These are phyloP conservation scores for Heliconius ismenius DNA, from an alignment of 2,888 invertebrate genomes.

Conservation along the genomic window DNA sequence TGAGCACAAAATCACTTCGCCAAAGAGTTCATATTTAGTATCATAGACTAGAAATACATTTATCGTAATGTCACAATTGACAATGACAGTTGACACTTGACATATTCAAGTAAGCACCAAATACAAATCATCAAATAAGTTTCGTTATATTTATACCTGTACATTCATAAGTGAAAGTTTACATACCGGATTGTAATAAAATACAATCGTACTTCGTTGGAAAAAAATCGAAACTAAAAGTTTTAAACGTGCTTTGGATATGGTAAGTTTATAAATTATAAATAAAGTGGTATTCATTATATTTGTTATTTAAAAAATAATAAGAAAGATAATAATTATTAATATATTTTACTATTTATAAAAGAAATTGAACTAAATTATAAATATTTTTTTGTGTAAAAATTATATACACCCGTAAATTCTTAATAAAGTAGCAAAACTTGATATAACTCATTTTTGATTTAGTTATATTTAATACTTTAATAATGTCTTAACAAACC, in stretches of 20 bases:
- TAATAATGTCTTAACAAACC: background rate
- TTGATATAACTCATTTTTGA: background rate
- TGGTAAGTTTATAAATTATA: constrained; percentile 34
- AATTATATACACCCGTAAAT: background rate
- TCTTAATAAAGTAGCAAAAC: background rate
- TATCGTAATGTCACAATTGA: background rate
- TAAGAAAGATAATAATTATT: background rate
- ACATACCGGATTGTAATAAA: constrained; percentile 26
- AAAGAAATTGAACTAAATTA: background rate
- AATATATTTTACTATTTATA: background rate
- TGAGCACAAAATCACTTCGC: no score
- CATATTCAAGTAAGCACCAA: constrained; percentile 14
- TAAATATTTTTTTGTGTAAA: background rate
- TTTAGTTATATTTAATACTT: constrained; percentile 3
- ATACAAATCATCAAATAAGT: constrained; percentile 20
- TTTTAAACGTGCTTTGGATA: constrained; percentile 21
- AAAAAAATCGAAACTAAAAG: constrained; percentile 6
- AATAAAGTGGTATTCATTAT: background rate
- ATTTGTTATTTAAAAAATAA: background rate
- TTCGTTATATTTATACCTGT: constrained; percentile 14
- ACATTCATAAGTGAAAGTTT: constrained; percentile 40
- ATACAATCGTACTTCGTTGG: constrained; percentile 32
- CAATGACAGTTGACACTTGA: constrained; percentile 19
- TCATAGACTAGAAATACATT: background rate
- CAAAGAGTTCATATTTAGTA: background rate